Percentiles rank a stretch among this genome's conserved stretches.
phyloP scores from a whole-genome alignment of 1,140 invertebrate species.

The Anoplophora glabripennis region DNA sequence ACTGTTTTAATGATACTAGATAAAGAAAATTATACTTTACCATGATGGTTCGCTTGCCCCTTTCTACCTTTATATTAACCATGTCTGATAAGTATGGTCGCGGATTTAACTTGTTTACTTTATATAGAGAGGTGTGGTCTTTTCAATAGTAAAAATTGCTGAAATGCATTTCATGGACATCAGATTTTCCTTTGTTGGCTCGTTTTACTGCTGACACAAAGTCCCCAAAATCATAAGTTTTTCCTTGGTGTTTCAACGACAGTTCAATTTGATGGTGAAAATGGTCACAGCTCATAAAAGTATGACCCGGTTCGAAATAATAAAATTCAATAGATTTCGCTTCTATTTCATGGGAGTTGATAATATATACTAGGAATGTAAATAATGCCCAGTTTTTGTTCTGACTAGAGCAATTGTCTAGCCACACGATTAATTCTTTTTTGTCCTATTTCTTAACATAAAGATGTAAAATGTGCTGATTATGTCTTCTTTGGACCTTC shows the following conservation, averaged over 20 bases:
- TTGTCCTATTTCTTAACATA: too few species aligned
- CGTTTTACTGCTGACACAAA: neutral
- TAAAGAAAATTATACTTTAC: neutral
- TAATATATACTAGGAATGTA: neutral
- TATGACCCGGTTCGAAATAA: constrained; percentile 19
- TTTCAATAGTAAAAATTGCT: too few species aligned
- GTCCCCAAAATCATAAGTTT: constrained; percentile 8
- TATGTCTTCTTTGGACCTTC: too few species aligned
- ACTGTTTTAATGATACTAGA: neutral
- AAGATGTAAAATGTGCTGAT: too few species aligned
- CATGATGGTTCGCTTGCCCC: too few species aligned
- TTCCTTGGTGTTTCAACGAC: constrained; percentile 5
- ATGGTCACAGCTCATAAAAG: constrained; percentile 5
- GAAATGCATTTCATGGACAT: too few species aligned
- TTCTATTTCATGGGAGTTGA: neutral
- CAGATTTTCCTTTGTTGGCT: too few species aligned
- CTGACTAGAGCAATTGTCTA: neutral
- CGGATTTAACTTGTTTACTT: too few species aligned
- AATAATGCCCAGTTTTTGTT: constrained; percentile 5
- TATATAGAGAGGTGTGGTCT: too few species aligned
- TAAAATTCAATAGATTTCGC: constrained; percentile 3
- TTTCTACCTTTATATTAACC: too few species aligned
- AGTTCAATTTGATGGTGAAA: constrained; percentile 20
- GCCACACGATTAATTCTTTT: too few species aligned
- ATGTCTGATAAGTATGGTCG: too few species aligned